phyloP scores from a whole-genome alignment of 1,140 invertebrate genomes.

The Adelges cooleyi region DNA sequence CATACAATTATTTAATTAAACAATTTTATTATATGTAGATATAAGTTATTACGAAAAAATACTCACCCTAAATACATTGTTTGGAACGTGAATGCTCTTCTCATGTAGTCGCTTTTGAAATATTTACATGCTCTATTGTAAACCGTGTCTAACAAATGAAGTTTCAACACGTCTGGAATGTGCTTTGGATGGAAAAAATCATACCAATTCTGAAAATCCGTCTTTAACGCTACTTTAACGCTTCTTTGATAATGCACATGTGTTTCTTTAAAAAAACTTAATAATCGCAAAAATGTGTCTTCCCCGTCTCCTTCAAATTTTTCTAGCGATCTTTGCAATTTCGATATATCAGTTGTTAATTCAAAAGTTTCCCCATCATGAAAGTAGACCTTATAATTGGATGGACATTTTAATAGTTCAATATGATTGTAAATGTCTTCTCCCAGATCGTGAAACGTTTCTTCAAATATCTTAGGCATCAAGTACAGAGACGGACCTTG shows the following conservation, averaged over 20 bases:
- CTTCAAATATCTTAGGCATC: constrained; percentile 19
- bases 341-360: constrained; percentile 1
- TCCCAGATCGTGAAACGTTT: constrained; percentile 13
- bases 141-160: constrained; percentile 4
- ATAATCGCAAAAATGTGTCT: background rate
- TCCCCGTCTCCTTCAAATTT: background rate
- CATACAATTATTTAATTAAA: background rate
- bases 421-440: constrained; percentile 15
- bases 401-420: constrained; percentile 2
- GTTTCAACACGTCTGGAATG: background rate
- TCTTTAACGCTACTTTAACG: constrained; percentile 9
- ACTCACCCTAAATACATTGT: constrained; percentile 21
- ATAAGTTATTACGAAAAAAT: background rate
- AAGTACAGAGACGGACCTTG: constrained; percentile 15
- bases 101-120: constrained; percentile 21
- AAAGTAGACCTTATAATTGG: constrained; percentile 10
- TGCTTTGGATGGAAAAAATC: constrained; percentile 18
- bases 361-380: constrained; percentile 8
- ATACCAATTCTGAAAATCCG: constrained; percentile 17
- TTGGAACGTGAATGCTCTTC: constrained; percentile 14
- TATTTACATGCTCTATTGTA: constrained; percentile 21
- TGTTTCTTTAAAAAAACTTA: constrained; percentile 9
- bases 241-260: constrained; percentile 15
- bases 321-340: constrained; percentile 14
- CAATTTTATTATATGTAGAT: background rate